Conservation (phyloP, 2,113 vertebrate species). For the Irena cyanogastra region DNA sequence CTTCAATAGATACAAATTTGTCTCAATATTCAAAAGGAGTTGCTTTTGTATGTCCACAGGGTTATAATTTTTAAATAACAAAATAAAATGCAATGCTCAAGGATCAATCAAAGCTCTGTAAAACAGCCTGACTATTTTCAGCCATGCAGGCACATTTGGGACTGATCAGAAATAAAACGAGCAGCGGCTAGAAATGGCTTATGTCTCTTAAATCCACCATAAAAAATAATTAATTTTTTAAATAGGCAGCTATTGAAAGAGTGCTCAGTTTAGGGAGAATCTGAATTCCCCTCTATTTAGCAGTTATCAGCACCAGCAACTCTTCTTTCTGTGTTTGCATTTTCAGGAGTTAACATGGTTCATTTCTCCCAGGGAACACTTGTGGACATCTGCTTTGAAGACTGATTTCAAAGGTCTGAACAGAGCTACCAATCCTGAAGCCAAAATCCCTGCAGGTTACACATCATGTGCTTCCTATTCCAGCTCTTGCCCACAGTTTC, state of each 20-base stretch:
- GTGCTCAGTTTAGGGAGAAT: background rate
- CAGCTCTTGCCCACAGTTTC: background rate
- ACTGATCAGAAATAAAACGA: background rate
- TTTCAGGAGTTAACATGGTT: background rate
- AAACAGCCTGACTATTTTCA: background rate
- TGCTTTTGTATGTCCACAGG: background rate
- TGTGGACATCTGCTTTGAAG: background rate
- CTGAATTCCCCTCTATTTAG: background rate
- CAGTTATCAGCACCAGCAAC: background rate
- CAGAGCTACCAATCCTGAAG: background rate
- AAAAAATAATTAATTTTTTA: background rate
- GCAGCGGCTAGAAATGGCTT: background rate
- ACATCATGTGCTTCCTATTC: background rate
- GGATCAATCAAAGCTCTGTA: background rate
- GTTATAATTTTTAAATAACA: background rate
- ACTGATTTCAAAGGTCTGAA: background rate
- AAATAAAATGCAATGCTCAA: background rate
- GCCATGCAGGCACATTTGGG: background rate
- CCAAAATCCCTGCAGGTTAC: background rate
- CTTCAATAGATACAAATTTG: background rate
- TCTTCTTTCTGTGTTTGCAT: background rate
- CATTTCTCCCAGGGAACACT: background rate
- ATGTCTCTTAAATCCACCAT: background rate
- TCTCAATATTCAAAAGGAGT: background rate
- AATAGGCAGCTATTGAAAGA: background rate